Conservation (phyloP, 1,140 invertebrate species). For the Cryptotermes secundus region DNA sequence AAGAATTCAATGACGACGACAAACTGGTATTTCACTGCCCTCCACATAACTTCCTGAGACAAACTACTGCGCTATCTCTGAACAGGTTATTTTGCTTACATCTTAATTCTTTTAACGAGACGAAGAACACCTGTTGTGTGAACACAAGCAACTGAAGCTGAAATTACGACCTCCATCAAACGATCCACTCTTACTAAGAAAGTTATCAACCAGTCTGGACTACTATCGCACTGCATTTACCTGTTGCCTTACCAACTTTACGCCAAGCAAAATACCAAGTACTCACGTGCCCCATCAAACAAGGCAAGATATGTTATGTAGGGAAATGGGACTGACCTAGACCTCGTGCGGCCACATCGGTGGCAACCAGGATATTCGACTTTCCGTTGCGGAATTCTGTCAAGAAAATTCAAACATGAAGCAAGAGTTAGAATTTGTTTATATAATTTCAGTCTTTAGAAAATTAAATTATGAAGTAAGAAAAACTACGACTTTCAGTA, state of each 20-base stretch:
- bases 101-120: background rate
- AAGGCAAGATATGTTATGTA: background rate
- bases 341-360: constrained; percentile 97
- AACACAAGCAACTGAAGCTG: constrained; percentile 18
- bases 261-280: constrained; percentile 9
- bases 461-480: too few relatives aligned
- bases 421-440: too few relatives aligned
- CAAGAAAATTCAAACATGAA: constrained; percentile 42
- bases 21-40: too few relatives aligned
- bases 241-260: background rate
- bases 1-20: too few relatives aligned
- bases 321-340: constrained; percentile 65
- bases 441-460: too few relatives aligned
- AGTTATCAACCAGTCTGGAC: constrained; percentile 31
- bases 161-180: background rate
- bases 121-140: background rate
- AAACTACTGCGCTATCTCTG: too few relatives aligned
- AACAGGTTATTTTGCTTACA: too few relatives aligned
- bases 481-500: too few relatives aligned
- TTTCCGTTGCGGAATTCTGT: constrained; percentile 91
- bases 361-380: constrained; percentile 93
- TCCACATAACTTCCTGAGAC: too few relatives aligned
- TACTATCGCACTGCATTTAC: constrained; percentile 6
- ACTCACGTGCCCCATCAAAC: background rate
- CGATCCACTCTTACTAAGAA: background rate